Evolutionary conservation across 2,888 invertebrate species (phyloP).

Genomic region (Xestia c-nigrum): DNA sequence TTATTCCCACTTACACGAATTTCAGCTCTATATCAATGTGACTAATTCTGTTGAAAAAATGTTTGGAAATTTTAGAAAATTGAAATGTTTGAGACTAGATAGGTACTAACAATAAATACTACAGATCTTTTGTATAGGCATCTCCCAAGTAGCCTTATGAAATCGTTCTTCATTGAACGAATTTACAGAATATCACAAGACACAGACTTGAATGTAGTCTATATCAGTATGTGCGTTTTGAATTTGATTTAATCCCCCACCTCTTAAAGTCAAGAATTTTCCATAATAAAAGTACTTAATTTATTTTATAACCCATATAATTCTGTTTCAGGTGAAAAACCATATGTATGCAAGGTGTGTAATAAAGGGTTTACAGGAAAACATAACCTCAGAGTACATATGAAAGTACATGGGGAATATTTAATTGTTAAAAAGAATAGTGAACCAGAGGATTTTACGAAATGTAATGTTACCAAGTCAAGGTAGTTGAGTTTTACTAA

Average conservation of each 20-base stretch:
- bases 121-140: background rate
- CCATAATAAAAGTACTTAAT: background rate
- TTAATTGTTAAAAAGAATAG: conserved; percentile 73
- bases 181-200: background rate
- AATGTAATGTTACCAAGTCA: conserved; percentile 48
- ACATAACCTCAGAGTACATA: conserved; percentile 84
- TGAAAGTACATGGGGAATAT: conserved; percentile 85
- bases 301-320: background rate
- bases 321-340: conserved; percentile 79
- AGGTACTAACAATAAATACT: background rate
- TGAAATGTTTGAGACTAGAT: background rate
- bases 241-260: background rate
- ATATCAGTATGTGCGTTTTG: background rate
- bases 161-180: background rate
- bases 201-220: background rate
- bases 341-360: conserved; percentile 84
- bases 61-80: background rate
- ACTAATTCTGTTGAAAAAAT: background rate
- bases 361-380: conserved; percentile 82
- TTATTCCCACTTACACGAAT: background rate
- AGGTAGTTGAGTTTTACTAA: conserved; percentile 34
- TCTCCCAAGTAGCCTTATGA: background rate
- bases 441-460: conserved; percentile 56
- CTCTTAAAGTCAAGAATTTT: background rate
- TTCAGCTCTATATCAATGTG: background rate